Base-by-base conservation (phyloP, 2,113 vertebrate genomes). In the Blennius ocellaris region DNA sequence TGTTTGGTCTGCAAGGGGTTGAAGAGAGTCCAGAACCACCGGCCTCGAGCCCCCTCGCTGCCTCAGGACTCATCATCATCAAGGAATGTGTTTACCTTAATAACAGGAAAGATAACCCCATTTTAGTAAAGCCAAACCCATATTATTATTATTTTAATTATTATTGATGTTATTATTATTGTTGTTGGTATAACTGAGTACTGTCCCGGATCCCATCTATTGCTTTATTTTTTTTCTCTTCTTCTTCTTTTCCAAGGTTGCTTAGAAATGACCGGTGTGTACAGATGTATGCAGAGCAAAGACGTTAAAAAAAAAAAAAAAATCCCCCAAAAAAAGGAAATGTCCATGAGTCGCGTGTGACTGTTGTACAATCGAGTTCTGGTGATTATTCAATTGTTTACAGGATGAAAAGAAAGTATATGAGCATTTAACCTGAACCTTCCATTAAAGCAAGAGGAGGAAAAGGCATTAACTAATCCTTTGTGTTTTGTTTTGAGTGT, bases 311-410 rank as follows among this genome's bases (percentile, higher is more conserved):
- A 38, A 12, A 2, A 43, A 43, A 12, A 57, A 67, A 39, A 9
- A n/a, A n/a, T n/a, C 39, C 36, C 4, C 59, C 39, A 12, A 43
- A 43, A 43, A 12, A 57, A 67, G 21, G 21, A 30, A 30, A 30
- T 30, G 21, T 30, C 44, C 40, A 9, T 11, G 38, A 70, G 12
- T 86, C 69, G 87, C 84, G 80, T 94, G 92, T 94, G 93, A 94
- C 93, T 93, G 85, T 95, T 93, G 90, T 95, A 95, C 95, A 95
- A 95, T 96, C 94, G 93, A 94, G 87, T 95, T 95, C 93, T 94
- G 93, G 92, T 94, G 94, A 77, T 93, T 93, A 78, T 48, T n/a
- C 67, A 43, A 73, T 69, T 92, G 92, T 94, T 97, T 96, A 95
- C 94, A 94, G 80, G 85, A 89, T 90, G 2, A 84, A 88, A 89